These are phyloP conservation scores for Fregata magnificens DNA, from an alignment of 2,113 vertebrate genomes.

Conservation along the genomic window DNA sequence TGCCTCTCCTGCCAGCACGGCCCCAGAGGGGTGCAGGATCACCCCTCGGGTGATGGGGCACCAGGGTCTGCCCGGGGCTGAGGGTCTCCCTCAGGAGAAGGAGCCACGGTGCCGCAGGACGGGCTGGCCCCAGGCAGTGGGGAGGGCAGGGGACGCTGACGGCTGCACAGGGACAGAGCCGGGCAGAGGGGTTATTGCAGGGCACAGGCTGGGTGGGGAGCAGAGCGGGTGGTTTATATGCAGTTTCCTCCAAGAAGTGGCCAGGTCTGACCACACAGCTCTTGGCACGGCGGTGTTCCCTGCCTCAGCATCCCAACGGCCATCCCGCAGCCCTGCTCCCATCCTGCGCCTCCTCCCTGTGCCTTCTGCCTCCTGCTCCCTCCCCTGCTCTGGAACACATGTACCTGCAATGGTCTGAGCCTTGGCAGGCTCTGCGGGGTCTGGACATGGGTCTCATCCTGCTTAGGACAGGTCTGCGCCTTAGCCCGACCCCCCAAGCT, in stretches of 20 bases:
- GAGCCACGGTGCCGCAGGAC: not conserved
- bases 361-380: not conserved
- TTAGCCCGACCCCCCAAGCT: not conserved
- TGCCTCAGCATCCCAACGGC: not conserved
- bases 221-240: not conserved
- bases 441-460: not conserved
- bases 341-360: not conserved
- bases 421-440: not conserved
- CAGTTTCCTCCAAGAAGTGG: not conserved
- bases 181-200: not conserved
- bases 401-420: rapidly evolving
- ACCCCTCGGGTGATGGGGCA: not conserved
- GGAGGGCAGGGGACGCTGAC: not conserved
- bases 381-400: rapidly evolving
- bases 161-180: not conserved
- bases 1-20: not conserved
- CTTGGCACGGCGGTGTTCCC: rapidly evolving
- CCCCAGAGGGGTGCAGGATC: not conserved
- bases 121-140: not conserved
- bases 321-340: not conserved
- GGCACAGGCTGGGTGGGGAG: not conserved
- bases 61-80: not conserved
- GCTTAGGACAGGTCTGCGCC: not conserved
- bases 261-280: not conserved
- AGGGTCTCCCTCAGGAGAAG: not conserved